Conservation (phyloP, 2,113 vertebrate genomes). For the Ciconia stormi region DNA sequence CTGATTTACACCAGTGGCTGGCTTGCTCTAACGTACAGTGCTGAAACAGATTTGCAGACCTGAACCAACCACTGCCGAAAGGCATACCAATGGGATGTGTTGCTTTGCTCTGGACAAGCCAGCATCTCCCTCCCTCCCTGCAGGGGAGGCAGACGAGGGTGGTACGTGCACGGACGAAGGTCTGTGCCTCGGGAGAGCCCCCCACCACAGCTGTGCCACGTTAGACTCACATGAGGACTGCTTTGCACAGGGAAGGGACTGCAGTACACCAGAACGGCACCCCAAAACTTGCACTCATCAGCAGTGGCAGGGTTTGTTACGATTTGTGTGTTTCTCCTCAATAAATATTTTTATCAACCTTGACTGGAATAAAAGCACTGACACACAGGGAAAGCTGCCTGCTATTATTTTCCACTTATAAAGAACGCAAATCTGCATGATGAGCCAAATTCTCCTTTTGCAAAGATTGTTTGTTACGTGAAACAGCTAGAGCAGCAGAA, state of each 20-base stretch:
- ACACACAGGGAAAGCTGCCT: background rate
- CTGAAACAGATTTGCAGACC: rapidly evolving
- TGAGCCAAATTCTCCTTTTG: background rate
- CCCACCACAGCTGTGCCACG: rapidly evolving
- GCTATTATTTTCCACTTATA: background rate
- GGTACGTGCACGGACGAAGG: rapidly evolving
- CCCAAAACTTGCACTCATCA: rapidly evolving
- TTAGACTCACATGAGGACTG: rapidly evolving
- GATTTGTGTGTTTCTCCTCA: background rate
- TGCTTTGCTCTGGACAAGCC: background rate
- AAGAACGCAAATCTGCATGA: constrained; percentile 6
- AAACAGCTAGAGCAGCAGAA: background rate
- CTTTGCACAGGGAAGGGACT: background rate
- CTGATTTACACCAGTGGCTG: background rate
- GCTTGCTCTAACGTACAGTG: background rate
- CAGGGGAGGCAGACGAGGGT: background rate
- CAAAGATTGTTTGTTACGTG: background rate
- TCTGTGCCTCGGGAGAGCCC: background rate
- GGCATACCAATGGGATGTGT: too few species aligned
- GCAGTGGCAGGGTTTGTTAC: background rate
- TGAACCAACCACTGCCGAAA: rapidly evolving
- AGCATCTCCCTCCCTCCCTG: background rate
- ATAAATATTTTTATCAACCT: background rate
- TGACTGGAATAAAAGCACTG: background rate
- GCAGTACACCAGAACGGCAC: background rate